Base-by-base conservation (phyloP, 2,888 invertebrate species). In the Beris chalybata region DNA sequence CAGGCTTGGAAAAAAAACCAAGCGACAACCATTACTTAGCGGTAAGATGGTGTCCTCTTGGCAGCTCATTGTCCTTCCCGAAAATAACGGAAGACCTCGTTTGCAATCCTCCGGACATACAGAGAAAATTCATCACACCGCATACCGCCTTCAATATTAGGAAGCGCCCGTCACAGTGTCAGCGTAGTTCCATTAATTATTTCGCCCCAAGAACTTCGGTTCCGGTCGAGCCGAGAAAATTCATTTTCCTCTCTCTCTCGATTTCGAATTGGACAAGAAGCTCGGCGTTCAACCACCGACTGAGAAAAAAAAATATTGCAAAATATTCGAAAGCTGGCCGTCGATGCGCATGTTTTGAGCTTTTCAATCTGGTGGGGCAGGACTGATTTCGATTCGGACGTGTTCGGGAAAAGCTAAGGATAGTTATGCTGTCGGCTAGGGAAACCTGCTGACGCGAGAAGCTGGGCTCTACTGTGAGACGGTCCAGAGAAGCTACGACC, bases 151-250 rank as follows among this genome's bases (percentile, higher is more conserved):
- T 38, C 38, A 61, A 32, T 61, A 50, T 11, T 12, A 13, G 50
- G 22, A 30, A 47, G 50, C 32, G 38, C 38, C 61, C 31, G 61
- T 61, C 61, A 61, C 61, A 32, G 30, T 61, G 61, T 61, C 61
- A 61, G 61, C 61, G 13, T 13, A 32, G 32, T 43, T 22, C 50
- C 61, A 61, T 61, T 61, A 61, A 61, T 61, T 61, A 48, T 30
- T 5, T 61, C 50, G 12, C 52, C n/a, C 11, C 12, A 32, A 31
- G 32, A 29, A 9, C 29, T 29, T 11, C n/a, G 32, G 22, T 15
- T 52, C 52, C 15, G 61, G 61, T n/a, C 38, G 12, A 58, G 47
- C 58, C 29, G 12, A 22, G 47, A n/a, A 52, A 61, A 50, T 43
- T 22, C 3, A 22, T 22, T 22, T 38, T 52, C 43, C 52, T 32